Evolutionary conservation across 2,113 vertebrate genomes (phyloP).

Genomic region (Hyperopisus bebe): DNA sequence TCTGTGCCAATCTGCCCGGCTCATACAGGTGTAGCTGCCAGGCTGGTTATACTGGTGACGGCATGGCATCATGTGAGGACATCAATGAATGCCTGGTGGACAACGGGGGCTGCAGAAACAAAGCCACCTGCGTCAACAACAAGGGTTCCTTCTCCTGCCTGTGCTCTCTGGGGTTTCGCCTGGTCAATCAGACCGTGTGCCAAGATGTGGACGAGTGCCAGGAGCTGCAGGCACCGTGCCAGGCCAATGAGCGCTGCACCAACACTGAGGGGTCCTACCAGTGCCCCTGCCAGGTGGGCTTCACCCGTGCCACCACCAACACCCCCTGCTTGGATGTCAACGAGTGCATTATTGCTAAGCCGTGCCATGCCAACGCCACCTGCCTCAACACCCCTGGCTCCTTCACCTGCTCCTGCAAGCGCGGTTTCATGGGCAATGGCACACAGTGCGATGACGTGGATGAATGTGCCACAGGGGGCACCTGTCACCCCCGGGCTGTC

Average conservation of each 20-base stretch:
- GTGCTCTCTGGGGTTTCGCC: slow-evolving; percentile 52
- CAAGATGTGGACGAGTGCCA: slow-evolving; percentile 66
- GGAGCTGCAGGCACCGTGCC: slow-evolving; percentile 41
- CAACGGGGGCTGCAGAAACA: slow-evolving; percentile 63
- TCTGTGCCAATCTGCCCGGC: slow-evolving; percentile 60
- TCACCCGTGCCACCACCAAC: slow-evolving; percentile 42
- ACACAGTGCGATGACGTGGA: slow-evolving; percentile 58
- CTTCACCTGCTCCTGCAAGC: slow-evolving; percentile 59
- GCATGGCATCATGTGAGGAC: slow-evolving; percentile 53
- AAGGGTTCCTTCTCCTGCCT: slow-evolving; percentile 61
- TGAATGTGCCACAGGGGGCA: slow-evolving; percentile 49
- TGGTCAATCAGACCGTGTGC: slow-evolving; percentile 60
- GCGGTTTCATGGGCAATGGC: slow-evolving; percentile 59
- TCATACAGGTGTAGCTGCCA: slow-evolving; percentile 61
- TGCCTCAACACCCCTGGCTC: slow-evolving; percentile 64
- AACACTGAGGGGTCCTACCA: slow-evolving; percentile 61
- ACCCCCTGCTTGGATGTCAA: slow-evolving; percentile 58
- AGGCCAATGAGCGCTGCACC: slow-evolving; percentile 56
- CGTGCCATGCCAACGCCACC: slow-evolving; percentile 60
- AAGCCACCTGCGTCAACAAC: slow-evolving; percentile 57
- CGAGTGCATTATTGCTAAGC: slow-evolving; percentile 52
- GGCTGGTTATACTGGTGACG: slow-evolving; percentile 61
- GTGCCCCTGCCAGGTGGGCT: slow-evolving; percentile 59
- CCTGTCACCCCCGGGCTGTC: slow-evolving; percentile 50
- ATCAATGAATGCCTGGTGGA: slow-evolving; percentile 62